phyloP scores from a whole-genome alignment of 2,888 invertebrate species.

The Boloria selene region DNA sequence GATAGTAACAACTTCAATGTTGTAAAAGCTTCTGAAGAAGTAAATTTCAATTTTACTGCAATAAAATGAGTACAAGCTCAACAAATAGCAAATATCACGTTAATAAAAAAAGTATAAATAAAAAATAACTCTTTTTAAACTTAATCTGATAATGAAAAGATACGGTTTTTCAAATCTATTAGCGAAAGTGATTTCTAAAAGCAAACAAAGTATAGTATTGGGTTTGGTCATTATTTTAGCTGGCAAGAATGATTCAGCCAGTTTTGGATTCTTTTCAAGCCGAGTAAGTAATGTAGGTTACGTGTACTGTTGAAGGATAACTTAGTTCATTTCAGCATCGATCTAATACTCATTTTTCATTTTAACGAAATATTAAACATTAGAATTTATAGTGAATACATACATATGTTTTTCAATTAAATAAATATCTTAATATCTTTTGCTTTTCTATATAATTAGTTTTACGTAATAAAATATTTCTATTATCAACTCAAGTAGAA shows the following conservation, averaged over 20 bases:
- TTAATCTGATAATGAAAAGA: too few species aligned
- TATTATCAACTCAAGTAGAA: too few species aligned
- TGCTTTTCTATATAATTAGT: too few species aligned
- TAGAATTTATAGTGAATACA: background rate
- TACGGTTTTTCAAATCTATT: too few species aligned
- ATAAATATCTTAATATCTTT: background rate
- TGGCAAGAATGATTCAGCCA: slow-evolving; percentile 30
- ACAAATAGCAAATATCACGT: too few species aligned
- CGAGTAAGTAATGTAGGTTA: slow-evolving; percentile 30
- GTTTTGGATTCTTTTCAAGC: slow-evolving; percentile 31
- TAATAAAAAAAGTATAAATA: too few species aligned
- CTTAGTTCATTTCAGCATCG: slow-evolving; percentile 11
- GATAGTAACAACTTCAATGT: too few species aligned
- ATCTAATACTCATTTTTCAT: slow-evolving; percentile 3
- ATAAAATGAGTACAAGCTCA: too few species aligned
- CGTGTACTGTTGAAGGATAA: slow-evolving; percentile 25
- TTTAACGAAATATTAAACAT: background rate
- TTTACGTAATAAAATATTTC: too few species aligned
- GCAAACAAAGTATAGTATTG: slow-evolving; percentile 2
- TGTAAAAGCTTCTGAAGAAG: too few species aligned
- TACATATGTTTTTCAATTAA: background rate
- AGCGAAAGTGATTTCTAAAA: slow-evolving; percentile 12
- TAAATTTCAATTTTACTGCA: too few species aligned
- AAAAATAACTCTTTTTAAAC: too few species aligned
- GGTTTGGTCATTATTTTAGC: slow-evolving; percentile 22